Evolutionary conservation across 37 sponge, comb jelly and placozoan species (phyloP), one percentile per base, ranked within the genome.

Genomic region (Oscarella lobularis): DNA sequence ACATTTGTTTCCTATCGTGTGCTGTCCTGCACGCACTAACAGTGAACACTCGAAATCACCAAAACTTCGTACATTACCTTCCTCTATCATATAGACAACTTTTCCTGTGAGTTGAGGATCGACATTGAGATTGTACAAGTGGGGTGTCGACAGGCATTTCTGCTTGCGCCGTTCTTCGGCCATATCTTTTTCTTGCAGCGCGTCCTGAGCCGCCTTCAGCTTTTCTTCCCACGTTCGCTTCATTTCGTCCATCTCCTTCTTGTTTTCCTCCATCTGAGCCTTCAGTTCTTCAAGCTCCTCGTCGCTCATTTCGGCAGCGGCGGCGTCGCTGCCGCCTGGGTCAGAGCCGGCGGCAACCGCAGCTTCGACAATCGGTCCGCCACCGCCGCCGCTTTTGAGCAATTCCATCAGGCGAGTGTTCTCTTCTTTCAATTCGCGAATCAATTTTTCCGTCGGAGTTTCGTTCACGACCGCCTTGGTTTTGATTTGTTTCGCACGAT

Each of bases 61-160:
- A 48, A 20, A 20, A 27, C 60, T 20, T 27, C 9, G 20, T 48
- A 27, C 14, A 38, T 75, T 41, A 37, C 77, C 83, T n/a, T 34
- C 30, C 2, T 69, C 67, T 20, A 85, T 39, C 30, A 85, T 27
- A 66, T 89, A 85, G 0, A 78, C 72, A 2, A 85, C 73, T 48
- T 78, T 76, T 29, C 76, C 69, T 1, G 85, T 86, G 30, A 89
- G 85, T 36, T 81, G 85, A 32, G 90, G 86, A 74, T 89, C 90
- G 39, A 83, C 90, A 60, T 85, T 85, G 0, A 89, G 83, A 39
- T 89, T 89, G 85, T 82, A 89, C 0, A 89, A 78, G 70, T 89
- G 83, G 30, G 89, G 89, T 2, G 38, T 67, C 27, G 82, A 84
- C 72, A 78, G 67, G 35, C 78, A 41, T 29, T 39, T 40, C 48